A percentile compares a stretch with the other conserved stretches of the same genome.
Conservation (phyloP, 1,140 invertebrate species). For the Tribolium castaneum region DNA sequence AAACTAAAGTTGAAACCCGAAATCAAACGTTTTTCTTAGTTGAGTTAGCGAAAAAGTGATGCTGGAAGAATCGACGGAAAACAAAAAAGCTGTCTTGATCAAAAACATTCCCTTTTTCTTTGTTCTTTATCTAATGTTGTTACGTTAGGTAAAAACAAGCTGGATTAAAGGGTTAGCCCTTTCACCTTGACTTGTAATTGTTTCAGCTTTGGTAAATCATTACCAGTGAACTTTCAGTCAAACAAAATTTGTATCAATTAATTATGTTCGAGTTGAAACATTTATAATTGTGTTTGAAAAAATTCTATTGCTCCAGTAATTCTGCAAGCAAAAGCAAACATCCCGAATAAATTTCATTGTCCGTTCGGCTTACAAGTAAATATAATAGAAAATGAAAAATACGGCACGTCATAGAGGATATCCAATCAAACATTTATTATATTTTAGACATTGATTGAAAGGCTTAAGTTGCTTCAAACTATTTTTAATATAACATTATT, state of each 20-base stretch:
- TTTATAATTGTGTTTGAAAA: not conserved
- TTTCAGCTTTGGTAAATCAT: constrained; percentile 18
- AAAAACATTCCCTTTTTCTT: constrained; percentile 28
- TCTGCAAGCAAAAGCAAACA: not conserved
- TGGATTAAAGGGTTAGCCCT: not conserved
- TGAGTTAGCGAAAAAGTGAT: constrained; percentile 26
- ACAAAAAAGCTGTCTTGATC: constrained; percentile 28
- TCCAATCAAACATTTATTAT: constrained; percentile 7
- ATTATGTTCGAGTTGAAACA: not conserved
- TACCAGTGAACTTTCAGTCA: not conserved
- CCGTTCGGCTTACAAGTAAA: not conserved
- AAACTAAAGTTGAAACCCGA: constrained; percentile 21
- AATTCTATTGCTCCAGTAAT: not conserved
- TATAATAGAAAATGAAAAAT: not conserved
- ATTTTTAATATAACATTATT: constrained; percentile 35
- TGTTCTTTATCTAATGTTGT: constrained; percentile 22
- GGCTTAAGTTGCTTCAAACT: constrained; percentile 1
- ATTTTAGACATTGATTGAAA: constrained; percentile 14
- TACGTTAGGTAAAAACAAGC: constrained; percentile 22
- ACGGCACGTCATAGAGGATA: not conserved
- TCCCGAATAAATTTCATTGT: not conserved
- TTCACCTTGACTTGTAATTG: constrained; percentile 32
- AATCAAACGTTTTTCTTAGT: constrained; percentile 26
- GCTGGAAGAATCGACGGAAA: constrained; percentile 31
- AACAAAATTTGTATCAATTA: constrained; percentile 6